Evolutionary conservation across 2,113 vertebrate species (phyloP).

Genomic region (Mastomys coucha): DNA sequence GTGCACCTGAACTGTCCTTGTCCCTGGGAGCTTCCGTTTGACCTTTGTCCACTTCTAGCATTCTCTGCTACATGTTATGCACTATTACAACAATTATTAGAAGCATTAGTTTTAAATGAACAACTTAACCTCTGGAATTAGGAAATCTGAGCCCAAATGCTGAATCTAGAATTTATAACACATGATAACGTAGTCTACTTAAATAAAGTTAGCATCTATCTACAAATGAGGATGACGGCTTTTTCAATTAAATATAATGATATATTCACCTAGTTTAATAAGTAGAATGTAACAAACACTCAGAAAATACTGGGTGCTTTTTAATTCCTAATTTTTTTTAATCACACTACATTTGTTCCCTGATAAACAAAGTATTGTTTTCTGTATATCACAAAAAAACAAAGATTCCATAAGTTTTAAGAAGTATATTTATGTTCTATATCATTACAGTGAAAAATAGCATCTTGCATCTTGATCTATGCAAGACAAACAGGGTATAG

Average conservation of each 20-base stretch:
- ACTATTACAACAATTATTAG: not conserved
- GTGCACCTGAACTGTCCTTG: fast-evolving
- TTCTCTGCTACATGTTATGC: not conserved
- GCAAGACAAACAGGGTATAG: not conserved
- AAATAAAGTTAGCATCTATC: not conserved
- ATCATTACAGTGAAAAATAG: not conserved
- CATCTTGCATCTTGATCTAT: not conserved
- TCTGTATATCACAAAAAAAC: not conserved
- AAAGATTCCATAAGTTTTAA: not conserved
- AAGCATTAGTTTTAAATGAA: not conserved
- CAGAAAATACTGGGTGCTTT: not conserved
- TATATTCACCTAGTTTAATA: not conserved
- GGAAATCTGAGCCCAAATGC: not conserved
- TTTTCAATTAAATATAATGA: not conserved
- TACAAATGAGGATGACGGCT: not conserved
- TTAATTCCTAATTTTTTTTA: not conserved
- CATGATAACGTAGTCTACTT: not conserved
- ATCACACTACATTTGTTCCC: not conserved
- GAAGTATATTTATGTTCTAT: not conserved
- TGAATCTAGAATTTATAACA: not conserved
- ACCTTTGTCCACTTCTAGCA: not conserved
- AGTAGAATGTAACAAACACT: not conserved
- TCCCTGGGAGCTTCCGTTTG: not conserved
- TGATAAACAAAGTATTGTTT: constrained; percentile 17
- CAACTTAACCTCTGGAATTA: not conserved